These are phyloP conservation scores for Catocala nupta DNA, from an alignment of 2,888 invertebrate species.

Conservation along the genomic window DNA sequence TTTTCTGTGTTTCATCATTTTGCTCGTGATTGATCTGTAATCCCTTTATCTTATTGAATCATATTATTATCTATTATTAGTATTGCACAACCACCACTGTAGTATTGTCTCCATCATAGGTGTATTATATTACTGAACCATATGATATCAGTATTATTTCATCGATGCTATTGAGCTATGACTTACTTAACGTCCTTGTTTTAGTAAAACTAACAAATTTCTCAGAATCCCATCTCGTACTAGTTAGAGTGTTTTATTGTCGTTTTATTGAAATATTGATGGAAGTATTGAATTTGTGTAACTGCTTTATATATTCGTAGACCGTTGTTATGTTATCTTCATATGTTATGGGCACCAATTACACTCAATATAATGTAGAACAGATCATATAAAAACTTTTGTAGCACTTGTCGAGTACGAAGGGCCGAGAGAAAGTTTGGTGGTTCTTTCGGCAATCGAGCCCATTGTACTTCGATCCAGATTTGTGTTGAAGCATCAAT, in stretches of 20 bases:
- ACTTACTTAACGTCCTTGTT: not conserved
- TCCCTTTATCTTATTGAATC: conserved; percentile 9
- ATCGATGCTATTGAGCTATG: not conserved
- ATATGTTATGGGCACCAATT: not conserved
- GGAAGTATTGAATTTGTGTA: no score
- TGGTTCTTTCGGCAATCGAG: conserved; percentile 75
- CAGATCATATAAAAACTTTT: conserved; percentile 56
- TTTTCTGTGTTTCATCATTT: conserved; percentile 21
- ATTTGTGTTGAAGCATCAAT: conserved; percentile 74
- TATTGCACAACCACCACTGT: conserved; percentile 24
- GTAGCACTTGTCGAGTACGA: conserved; percentile 54
- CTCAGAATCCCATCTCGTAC: not conserved
- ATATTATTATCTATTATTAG: not conserved
- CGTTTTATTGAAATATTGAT: no score
- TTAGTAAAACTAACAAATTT: not conserved
- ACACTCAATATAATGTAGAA: conserved; percentile 24
- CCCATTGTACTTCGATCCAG: conserved; percentile 72
- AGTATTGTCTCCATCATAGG: conserved; percentile 3
- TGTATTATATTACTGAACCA: conserved; percentile 3
- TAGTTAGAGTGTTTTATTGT: no score
- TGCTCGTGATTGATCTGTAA: conserved; percentile 27
- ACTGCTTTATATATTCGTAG: not conserved
- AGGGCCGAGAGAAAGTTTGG: conserved; percentile 83
- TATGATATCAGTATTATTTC: not conserved
- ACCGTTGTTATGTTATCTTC: no score